Evolutionary conservation across 2,888 invertebrate genomes (phyloP).

Genomic region (Caenorhabditis angaria): DNA sequence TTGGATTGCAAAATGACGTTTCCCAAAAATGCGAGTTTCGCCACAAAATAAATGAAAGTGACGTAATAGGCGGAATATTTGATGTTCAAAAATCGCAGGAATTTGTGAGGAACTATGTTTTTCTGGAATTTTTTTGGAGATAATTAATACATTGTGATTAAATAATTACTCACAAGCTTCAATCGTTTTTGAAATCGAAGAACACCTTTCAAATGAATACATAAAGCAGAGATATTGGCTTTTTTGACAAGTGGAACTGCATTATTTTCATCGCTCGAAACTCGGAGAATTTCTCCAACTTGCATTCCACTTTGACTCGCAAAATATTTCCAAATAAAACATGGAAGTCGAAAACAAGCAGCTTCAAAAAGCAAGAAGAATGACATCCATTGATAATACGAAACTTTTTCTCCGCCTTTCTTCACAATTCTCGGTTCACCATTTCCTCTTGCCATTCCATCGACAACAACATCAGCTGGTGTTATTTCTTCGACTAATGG

Average conservation of each 20-base stretch:
- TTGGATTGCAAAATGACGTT: conserved; percentile 58
- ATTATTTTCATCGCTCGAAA: conserved; percentile 66
- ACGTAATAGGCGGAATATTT: conserved; percentile 65
- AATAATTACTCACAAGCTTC: conserved; percentile 57
- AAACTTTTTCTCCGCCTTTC: conserved; percentile 49
- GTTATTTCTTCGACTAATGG: conserved; percentile 32
- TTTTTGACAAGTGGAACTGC: conserved; percentile 69
- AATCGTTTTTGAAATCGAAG: conserved; percentile 68
- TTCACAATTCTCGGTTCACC: conserved; percentile 33
- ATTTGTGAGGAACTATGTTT: conserved; percentile 60
- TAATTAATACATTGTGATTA: too few relatives aligned
- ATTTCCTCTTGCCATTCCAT: conserved; percentile 20
- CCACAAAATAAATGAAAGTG: conserved; percentile 63
- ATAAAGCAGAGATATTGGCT: conserved; percentile 62
- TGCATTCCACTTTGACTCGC: conserved; percentile 70
- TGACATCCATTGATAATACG: conserved; percentile 66
- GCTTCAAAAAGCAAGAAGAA: conserved; percentile 70
- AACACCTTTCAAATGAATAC: conserved; percentile 66
- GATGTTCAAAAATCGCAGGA: conserved; percentile 61
- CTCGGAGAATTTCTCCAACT: conserved; percentile 68
- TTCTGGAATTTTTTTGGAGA: conserved; percentile 57
- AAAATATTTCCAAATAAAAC: conserved; percentile 71
- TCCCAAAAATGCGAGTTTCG: conserved; percentile 61
- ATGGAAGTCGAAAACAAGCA: conserved; percentile 67
- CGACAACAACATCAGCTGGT: conserved; percentile 24